phyloP scores from a whole-genome alignment of 1,140 invertebrate species.

The Lepidurus apus region DNA sequence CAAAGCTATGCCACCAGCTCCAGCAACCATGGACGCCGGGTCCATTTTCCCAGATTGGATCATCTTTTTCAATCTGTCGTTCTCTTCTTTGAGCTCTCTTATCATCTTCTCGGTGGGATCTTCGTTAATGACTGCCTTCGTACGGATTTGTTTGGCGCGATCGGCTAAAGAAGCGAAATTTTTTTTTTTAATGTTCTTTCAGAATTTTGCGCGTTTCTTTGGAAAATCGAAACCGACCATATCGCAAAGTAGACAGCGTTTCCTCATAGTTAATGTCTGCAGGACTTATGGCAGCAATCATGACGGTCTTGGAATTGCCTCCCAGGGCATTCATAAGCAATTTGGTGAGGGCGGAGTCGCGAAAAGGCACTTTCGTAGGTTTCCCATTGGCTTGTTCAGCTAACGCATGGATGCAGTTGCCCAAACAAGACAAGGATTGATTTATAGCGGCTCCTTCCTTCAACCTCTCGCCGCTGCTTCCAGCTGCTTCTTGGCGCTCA shows the following conservation, averaged over 20 bases:
- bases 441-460: constrained; percentile 63
- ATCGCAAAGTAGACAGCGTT: constrained; percentile 56
- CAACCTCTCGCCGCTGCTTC: constrained; percentile 54
- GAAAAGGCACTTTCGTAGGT: constrained; percentile 51
- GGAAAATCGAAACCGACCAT: constrained; percentile 45
- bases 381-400: constrained; percentile 42
- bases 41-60: constrained; percentile 35
- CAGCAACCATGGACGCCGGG: constrained; percentile 39
- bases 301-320: constrained; percentile 61
- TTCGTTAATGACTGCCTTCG: constrained; percentile 54
- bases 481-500: constrained; percentile 56
- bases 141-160: constrained; percentile 56
- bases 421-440: constrained; percentile 57
- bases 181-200: constrained; percentile 1
- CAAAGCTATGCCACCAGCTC: constrained; percentile 38
- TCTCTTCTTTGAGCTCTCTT: constrained; percentile 56
- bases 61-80: constrained; percentile 50
- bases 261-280: constrained; percentile 62
- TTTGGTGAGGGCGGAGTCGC: constrained; percentile 59
- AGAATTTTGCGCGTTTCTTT: not conserved
- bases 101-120: constrained; percentile 55
- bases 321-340: constrained; percentile 59
- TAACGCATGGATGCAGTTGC: constrained; percentile 57
- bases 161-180: constrained; percentile 46
- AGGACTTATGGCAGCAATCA: constrained; percentile 60